Base-by-base conservation (phyloP, 2,888 invertebrate genomes). In the Leucania comma region DNA sequence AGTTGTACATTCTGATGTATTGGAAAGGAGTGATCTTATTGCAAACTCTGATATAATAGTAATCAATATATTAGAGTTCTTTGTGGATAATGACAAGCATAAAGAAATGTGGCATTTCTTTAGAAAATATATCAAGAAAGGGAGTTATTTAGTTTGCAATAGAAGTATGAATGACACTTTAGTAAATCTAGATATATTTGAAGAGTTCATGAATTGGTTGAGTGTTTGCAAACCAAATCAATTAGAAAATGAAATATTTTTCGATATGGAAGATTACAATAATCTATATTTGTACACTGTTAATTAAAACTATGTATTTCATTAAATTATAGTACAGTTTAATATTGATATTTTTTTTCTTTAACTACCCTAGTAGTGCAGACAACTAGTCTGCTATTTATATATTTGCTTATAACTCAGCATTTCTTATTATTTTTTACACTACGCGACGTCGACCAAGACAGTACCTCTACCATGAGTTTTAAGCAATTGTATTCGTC, bases 11-110 rank as follows among this genome's bases (percentile, higher is more conserved):
- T 96, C 96, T 32, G 97, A 97, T 90, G 94, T 97, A 48, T 92
- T 96, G 80, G 93, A 96, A 17, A 94, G 95, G 72, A 89, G 93
- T 74, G 96, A 97, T 72, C 87, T 97, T 46, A 89, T 97, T 24
- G 84, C 93, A 69, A 89, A 90, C 69, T 97, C 97, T 20, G 96
- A 98, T 90, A 93, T 98, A 64, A 91, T 97, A 35, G 91, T 97
- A 68, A 97, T 98, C 82, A 98, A 97, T 92, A 96, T 97, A 3
- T 96, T 97, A 87, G 97, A 97, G 85, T 97, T 97, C 88, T 98
- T 98, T 92, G 92, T 97, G 72, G 91, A 96, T 54, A 88, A 91
- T 67, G 95, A 96, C 46, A 95, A 96, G 68, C 97, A 97, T 87
- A 96, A 91, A 75, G 89, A 96, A 80, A 96, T 97, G 80, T 97